A percentile compares a stretch with the other conserved stretches of the same genome.
These are phyloP conservation scores for Acleris emargana DNA, from an alignment of 2,888 invertebrate species.

Conservation along the genomic window DNA sequence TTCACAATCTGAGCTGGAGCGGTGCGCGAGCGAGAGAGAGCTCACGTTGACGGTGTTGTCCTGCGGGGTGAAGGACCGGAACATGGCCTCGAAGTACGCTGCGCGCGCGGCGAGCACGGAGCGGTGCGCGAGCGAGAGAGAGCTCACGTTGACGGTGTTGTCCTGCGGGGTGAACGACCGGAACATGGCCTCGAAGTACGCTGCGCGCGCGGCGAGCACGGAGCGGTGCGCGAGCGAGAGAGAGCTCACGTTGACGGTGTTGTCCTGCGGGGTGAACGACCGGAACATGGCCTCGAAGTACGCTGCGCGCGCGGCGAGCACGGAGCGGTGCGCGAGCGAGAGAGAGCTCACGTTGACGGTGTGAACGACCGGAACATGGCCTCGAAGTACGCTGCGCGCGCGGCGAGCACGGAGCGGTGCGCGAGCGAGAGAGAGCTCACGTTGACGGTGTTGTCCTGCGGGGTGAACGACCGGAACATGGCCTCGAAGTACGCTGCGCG, in stretches of 20 bases:
- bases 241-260: slow-evolving; percentile 90
- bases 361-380: slow-evolving; percentile 98
- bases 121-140: slow-evolving; percentile 89
- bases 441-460: slow-evolving; percentile 92
- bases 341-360: slow-evolving; percentile 89
- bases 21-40: slow-evolving; percentile 31
- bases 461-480: slow-evolving; percentile 98
- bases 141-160: slow-evolving; percentile 92
- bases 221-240: slow-evolving; percentile 91
- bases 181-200: slow-evolving; percentile 98
- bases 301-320: slow-evolving; percentile 94
- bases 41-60: slow-evolving; percentile 94
- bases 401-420: slow-evolving; percentile 95
- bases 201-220: slow-evolving; percentile 94
- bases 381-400: slow-evolving; percentile 96
- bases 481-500: slow-evolving; percentile 97
- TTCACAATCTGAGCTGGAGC: too few relatives aligned
- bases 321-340: slow-evolving; percentile 92
- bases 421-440: slow-evolving; percentile 86
- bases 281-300: slow-evolving; percentile 98
- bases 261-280: slow-evolving; percentile 95
- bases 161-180: slow-evolving; percentile 96
- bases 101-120: slow-evolving; percentile 95
- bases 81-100: slow-evolving; percentile 97
- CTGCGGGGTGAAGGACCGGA: slow-evolving; percentile 95